These are phyloP conservation scores for Rhopalosiphum padi DNA, from an alignment of 1,140 invertebrate species.

Conservation along the genomic window DNA sequence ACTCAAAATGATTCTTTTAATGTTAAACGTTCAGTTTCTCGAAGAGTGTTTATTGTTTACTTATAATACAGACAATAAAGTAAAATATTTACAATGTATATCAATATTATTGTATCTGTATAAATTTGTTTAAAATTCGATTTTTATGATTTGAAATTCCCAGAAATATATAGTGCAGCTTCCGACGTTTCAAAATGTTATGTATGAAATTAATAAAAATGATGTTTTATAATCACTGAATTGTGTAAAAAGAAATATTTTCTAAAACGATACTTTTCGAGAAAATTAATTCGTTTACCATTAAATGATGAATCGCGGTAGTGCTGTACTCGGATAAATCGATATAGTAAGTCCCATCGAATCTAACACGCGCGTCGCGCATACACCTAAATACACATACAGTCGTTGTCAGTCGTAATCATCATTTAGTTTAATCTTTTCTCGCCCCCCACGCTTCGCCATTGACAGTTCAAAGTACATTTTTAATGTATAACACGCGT, in stretches of 20 bases:
- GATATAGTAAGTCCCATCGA: neutral
- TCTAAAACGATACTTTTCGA: neutral
- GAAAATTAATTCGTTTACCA: neutral
- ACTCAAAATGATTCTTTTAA: neutral
- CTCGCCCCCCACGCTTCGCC: neutral
- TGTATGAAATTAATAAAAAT: neutral
- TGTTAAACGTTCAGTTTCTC: neutral
- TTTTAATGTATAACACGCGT: neutral
- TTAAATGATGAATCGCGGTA: neutral
- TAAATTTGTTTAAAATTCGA: neutral
- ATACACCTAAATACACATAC: neutral
- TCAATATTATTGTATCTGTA: neutral
- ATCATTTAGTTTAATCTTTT: neutral
- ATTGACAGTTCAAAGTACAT: neutral
- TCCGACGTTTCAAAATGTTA: neutral
- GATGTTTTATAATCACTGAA: neutral
- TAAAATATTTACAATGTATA: neutral
- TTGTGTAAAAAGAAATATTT: neutral
- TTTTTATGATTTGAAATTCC: neutral
- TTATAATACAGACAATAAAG: neutral
- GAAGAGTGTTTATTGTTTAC: neutral
- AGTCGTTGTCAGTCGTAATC: neutral
- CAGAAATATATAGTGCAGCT: neutral
- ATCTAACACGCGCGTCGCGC: neutral
- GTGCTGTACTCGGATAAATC: no score